phyloP scores from a whole-genome alignment of 2,797 vertebrate genomes.

The Phrynocephalus guinanensis region DNA sequence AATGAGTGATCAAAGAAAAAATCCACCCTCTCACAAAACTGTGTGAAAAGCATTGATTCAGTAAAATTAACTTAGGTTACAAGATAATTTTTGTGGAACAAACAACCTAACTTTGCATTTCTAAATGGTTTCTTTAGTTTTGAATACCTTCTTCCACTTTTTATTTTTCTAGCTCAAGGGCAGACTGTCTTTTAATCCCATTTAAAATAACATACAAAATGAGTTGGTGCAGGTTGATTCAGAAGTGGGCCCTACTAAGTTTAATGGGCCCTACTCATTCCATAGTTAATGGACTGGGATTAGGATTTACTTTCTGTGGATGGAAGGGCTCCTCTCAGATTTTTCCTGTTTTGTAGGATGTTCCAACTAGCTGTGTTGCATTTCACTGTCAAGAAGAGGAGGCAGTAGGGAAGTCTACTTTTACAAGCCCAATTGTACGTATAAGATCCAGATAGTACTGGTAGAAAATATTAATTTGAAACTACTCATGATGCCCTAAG shows the following conservation, averaged over 20 bases:
- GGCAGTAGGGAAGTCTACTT: not conserved
- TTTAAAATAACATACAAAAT: not conserved
- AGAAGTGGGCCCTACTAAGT: not conserved
- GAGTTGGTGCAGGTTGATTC: not conserved
- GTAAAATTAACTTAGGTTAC: not conserved
- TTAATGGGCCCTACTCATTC: not conserved
- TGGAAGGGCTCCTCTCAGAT: not conserved
- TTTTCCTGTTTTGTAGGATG: not conserved
- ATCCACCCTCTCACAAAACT: constrained; percentile 1
- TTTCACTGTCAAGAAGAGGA: not conserved
- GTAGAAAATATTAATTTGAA: too few species aligned
- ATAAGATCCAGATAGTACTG: not conserved
- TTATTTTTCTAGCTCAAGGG: constrained; percentile 13
- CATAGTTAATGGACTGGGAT: not conserved
- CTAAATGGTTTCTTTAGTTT: constrained; percentile 16
- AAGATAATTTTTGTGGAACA: constrained; percentile 11
- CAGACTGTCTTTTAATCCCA: constrained; percentile 16
- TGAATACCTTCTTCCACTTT: not conserved
- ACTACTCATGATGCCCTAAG: too few species aligned
- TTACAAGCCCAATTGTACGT: not conserved
- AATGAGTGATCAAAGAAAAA: constrained; percentile 4
- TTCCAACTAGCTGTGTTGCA: not conserved
- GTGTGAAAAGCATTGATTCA: constrained; percentile 14
- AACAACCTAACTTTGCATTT: not conserved
- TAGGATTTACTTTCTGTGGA: not conserved